Percentiles rank a stretch among this genome's conserved stretches.
These are phyloP conservation scores for Lasioglossum leucozonium DNA, from an alignment of 2,888 invertebrate genomes.

Conservation along the genomic window DNA sequence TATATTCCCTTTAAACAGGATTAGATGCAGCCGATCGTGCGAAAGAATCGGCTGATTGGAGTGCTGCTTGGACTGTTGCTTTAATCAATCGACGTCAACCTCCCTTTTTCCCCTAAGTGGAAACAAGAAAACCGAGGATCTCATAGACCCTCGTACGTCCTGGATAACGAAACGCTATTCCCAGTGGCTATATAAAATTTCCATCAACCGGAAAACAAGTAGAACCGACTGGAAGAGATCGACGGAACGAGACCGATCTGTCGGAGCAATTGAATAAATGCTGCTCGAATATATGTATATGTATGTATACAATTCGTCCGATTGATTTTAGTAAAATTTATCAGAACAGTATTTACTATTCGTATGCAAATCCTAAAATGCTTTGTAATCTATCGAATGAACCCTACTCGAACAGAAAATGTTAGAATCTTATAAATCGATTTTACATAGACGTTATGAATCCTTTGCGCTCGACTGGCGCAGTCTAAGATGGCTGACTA, in stretches of 20 bases:
- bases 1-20: neutral
- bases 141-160: neutral
- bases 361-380: neutral
- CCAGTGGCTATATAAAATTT: neutral
- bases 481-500: no score
- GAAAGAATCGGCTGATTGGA: neutral
- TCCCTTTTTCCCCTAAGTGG: neutral
- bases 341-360: neutral
- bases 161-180: neutral
- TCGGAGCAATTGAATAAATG: neutral
- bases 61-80: conserved; percentile 6
- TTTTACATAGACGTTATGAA: neutral
- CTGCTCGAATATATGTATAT: neutral
- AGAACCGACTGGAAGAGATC: neutral
- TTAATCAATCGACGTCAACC: conserved; percentile 12
- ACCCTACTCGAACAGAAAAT: neutral
- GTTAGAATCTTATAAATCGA: neutral
- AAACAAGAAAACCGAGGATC: neutral
- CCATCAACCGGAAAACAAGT: neutral
- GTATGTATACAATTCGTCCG: no score
- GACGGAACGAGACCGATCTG: neutral
- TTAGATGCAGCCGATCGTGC: neutral
- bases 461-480: no score
- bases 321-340: neutral
- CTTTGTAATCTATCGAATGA: neutral